A percentile compares a stretch with the other conserved stretches of the same genome.
Conservation (phyloP, 2,113 vertebrate genomes). For the Natator depressus region DNA sequence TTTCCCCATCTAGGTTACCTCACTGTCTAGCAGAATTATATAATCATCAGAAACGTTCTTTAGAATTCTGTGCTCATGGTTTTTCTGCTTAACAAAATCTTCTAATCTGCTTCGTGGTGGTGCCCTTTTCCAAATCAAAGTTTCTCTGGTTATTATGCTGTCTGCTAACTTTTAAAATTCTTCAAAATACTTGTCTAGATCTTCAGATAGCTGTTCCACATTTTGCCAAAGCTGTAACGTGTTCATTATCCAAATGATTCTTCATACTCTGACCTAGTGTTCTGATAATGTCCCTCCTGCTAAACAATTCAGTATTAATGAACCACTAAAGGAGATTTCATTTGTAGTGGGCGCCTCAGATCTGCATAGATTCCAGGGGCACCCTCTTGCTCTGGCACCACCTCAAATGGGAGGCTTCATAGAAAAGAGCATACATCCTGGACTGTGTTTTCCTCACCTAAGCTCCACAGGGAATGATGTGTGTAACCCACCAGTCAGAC, state of each 20-base stretch:
- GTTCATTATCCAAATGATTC: not conserved
- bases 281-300: not conserved
- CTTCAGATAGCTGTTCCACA: not conserved
- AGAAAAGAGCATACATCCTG: not conserved
- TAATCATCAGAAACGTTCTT: not conserved
- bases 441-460: not conserved
- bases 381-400: not conserved
- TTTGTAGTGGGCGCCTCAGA: not conserved
- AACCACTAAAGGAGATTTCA: not conserved
- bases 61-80: not conserved
- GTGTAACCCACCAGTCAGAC: no score
- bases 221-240: not conserved
- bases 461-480: not conserved
- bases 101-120: not conserved
- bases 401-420: not conserved
- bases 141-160: not conserved
- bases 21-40: not conserved
- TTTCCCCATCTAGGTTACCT: not conserved
- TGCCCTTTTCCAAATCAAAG: not conserved
- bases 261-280: not conserved
- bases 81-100: not conserved
- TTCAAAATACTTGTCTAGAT: not conserved
- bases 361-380: not conserved
- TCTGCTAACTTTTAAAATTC: not conserved
- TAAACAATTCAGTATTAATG: not conserved